Base-by-base conservation (phyloP, 1,140 invertebrate genomes). In the Antheraea pernyi region DNA sequence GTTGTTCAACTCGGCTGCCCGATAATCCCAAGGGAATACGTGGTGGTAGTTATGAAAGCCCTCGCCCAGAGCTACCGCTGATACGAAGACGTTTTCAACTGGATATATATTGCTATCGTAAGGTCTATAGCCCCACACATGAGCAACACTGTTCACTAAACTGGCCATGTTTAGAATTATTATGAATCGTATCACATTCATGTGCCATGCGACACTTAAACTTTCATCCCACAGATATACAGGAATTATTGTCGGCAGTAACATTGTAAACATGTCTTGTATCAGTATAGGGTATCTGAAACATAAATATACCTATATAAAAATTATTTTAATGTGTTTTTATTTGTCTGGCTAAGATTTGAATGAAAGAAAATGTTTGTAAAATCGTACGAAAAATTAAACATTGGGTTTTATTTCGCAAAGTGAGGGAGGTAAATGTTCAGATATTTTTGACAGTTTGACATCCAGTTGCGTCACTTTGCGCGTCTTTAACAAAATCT, bases 81-180 rank as follows among this genome's bases (percentile, higher is more conserved):
- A 67, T n/a, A 60, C 22, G n/a, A 39, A n/a, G 3, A 53, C 36
- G 18, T 59, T 76, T 36, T 76, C 63, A n/a, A 39, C 39, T 4
- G 75, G 59, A 48, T 61, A 37, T 9, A 76, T 76, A 22, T 59
- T 65, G 91, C 94, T 37, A 42, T 68, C 58, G 36, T 68, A 68
- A 30, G 66, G 66, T 60, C 59, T 60, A 22, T 68, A 16, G 4
- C 66, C 66, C 53, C 59, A 68, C 19, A 18, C 2, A 16, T 68
- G 66, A 10, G 58, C 66, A 18, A 37, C 53, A 22, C 58, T 60
- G 18, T 68, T 68, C 3, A 68, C 66, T 39, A 19, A 19, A 11
- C 59, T 60, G 0, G 58, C 39, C 0, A 37, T 8, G n/a, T 68
- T 36, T 16, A 60, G 16, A 16, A 5, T 59, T 30, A 68, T 36